Evolutionary conservation across 2,113 vertebrate genomes (phyloP), one percentile per base, ranked within the genome.

Genomic region (Periophthalmus modestus): DNA sequence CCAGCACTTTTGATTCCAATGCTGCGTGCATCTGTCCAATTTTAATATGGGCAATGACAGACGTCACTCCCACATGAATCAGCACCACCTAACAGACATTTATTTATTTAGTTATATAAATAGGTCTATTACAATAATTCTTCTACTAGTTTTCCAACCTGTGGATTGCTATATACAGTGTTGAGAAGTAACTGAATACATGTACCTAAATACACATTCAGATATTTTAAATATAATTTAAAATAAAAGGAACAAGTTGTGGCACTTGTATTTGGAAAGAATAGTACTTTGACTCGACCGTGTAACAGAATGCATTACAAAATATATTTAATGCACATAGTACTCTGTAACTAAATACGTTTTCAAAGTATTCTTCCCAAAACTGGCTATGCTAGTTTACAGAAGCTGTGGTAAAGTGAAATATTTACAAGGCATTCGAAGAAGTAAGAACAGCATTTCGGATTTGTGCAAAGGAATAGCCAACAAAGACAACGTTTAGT

Each of bases 31-130:
- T 93, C 52, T 87, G 85, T 48, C 93, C 93, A 23, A 93, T 82
- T 87, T 93, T 94, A 67, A 95, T 86, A 72, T 95, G 93, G 62
- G 94, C 93, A 59, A 95, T 94, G 16, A 94, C 75, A 9, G 92
- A 93, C 12, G 93, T 94, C 66, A 94, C 84, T 66, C 93, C 93
- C 14, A 92, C 66, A 43, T 94, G 92, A 34, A 92, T 78, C 68
- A 94, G 73, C 59, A 94, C 92, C 74, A 95, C 92, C 94, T 95
- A 36, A 24, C 75, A 11, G 13, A 57, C 58, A 36, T 24, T 28
- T 3, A 28, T 2, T 16, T 36, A 63, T 18, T 28, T 3, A 28
- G 7, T 16, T 36, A 63, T 18, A 63, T 63, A 15, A 34, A 36
- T 63, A 15, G 7, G 39, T 43, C 10, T 2, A 39, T 39, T 39